Base-by-base conservation (phyloP, 2,797 vertebrate genomes). In the Anabas testudineus region DNA sequence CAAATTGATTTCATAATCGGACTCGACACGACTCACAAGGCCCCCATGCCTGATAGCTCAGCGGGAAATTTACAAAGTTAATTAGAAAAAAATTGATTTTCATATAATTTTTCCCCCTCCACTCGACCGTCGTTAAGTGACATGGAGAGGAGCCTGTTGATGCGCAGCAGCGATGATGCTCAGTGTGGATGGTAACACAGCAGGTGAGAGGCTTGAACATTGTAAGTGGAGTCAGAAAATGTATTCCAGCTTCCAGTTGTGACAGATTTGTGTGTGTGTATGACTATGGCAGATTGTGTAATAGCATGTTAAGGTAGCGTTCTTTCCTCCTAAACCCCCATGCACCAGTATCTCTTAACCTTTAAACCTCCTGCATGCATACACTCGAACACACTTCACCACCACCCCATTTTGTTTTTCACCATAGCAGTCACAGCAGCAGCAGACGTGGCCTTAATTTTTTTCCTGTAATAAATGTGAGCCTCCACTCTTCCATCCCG, bases 1-100 rank as follows among this genome's bases (percentile, higher is more conserved):
- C 94, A 96, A 96, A 97, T 96, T 97, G 96, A 99, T 98, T 98
- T 97, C 96, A 97, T 98, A 96, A 97, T 94, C 93, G 94, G 95
- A 95, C 96, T 95, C 95, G 86, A 95, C 93, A 94, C 90, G 93
- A 95, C 82, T 60, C 83, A 12, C 62, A 3, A n/a, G 75, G 80
- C 74, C 83, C 77, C 93, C 92, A 90, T 70, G 92, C 94, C 95
- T 96, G 95, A 96, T 95, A 96, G 96, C 96, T 97, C 96, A 96
- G 96, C 95, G 94, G 95, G 96, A 97, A 95, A 96, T 94, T 94
- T 96, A 95, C 94, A 94, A 96, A 97, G 95, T 97, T 97, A 97
- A 97, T 98, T 97, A 91, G 84, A 87, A 92, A 92, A 92, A 86
- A 90, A 91, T 86, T 65, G 90, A 91, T 93, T 93, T 89, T 88